Evolutionary conservation across 1,140 invertebrate genomes (phyloP).

Genomic region (Araneus ventricosus): DNA sequence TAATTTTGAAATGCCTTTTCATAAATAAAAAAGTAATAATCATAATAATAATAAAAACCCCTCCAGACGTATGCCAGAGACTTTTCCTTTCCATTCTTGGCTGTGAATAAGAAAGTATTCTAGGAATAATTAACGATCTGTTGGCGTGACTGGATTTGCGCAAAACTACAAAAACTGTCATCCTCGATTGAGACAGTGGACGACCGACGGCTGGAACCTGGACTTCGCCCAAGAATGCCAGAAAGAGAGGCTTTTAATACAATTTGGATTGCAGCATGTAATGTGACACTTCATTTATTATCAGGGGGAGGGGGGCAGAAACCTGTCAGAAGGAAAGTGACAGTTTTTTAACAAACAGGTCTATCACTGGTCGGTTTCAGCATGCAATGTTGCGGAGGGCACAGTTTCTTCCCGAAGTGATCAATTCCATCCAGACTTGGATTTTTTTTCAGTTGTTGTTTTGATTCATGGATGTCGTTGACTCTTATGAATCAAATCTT

Average conservation of each 20-base stretch:
- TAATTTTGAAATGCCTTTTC: conserved; percentile 33
- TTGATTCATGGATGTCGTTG: no score
- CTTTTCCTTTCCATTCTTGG: conserved; percentile 17
- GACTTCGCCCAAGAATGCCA: conserved; percentile 31
- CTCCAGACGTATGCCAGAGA: not conserved
- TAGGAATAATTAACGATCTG: conserved; percentile 26
- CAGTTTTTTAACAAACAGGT: conserved; percentile 43
- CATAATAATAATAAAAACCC: conserved; percentile 12
- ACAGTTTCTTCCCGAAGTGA: not conserved
- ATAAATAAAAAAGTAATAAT: conserved; percentile 6
- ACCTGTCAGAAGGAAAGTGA: conserved; percentile 3
- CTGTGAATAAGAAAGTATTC: conserved; percentile 19
- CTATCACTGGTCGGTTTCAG: not conserved
- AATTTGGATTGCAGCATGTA: conserved; percentile 45
- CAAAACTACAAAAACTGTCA: conserved; percentile 41
- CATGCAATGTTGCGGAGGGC: not conserved
- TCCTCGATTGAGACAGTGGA: conserved; percentile 27
- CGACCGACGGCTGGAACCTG: conserved; percentile 11
- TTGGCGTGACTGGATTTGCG: not conserved
- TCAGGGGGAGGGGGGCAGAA: not conserved
- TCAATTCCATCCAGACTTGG: no score
- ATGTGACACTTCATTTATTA: conserved; percentile 52
- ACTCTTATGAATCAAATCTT: no score
- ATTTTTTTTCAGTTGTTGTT: not conserved
- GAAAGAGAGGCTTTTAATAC: conserved; percentile 35